These are phyloP conservation scores for Virgularia gustaviana DNA, from an alignment of 92 coral and sea anemone genomes.

Conservation along the genomic window DNA sequence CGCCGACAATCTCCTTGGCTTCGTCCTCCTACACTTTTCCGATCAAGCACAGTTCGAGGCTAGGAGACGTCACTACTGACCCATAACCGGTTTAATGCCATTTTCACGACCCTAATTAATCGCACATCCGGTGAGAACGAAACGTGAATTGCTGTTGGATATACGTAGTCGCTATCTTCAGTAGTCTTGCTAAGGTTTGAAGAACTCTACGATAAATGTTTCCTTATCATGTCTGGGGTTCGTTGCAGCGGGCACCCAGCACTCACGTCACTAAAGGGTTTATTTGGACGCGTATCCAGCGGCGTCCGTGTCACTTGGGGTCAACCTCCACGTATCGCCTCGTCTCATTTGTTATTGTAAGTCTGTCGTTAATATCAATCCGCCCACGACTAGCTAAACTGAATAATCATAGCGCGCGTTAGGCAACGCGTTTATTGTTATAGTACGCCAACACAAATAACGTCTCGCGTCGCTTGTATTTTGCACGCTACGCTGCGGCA, in stretches of 20 bases:
- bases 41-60: background rate
- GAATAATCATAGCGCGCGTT: too few species aligned
- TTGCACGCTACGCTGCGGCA: too few species aligned
- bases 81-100: conserved; percentile 9
- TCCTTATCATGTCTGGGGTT: background rate
- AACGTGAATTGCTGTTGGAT: too few species aligned
- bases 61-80: background rate
- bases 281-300: background rate
- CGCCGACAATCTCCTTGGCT: too few species aligned
- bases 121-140: conserved; percentile 29
- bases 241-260: background rate
- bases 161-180: too few species aligned
- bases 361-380: conserved; percentile 8
- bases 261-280: background rate
- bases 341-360: conserved; percentile 21
- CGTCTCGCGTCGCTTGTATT: too few species aligned
- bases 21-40: background rate
- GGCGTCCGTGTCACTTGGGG: conserved; percentile 28
- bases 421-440: too few species aligned
- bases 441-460: too few species aligned
- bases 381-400: background rate
- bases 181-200: too few species aligned
- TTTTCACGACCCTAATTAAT: conserved; percentile 22
- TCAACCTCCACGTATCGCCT: conserved; percentile 22
- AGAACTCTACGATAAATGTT: too few species aligned